These are phyloP conservation scores for Amblyopsis rosae DNA, from an alignment of 2,113 vertebrate genomes.

Conservation along the genomic window DNA sequence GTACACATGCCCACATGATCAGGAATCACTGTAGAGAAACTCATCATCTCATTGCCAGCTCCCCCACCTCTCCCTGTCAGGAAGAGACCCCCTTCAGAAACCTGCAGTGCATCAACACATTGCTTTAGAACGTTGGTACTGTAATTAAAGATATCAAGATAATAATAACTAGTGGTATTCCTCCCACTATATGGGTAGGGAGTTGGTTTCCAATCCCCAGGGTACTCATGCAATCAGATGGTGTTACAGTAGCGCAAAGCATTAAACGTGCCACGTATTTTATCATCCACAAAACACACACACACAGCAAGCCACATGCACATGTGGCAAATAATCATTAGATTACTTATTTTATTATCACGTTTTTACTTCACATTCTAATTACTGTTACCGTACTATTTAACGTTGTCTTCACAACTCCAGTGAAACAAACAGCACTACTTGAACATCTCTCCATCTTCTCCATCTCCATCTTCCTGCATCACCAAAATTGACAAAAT, in stretches of 20 bases:
- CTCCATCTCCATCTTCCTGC: too few species aligned
- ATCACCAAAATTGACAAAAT: too few species aligned
- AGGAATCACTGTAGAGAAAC: constrained; percentile 49
- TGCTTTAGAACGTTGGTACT: constrained; percentile 33
- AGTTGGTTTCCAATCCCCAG: constrained; percentile 30
- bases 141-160: constrained; percentile 55
- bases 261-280: constrained; percentile 21
- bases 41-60: constrained; percentile 22
- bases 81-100: constrained; percentile 18
- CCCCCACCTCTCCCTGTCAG: too few species aligned
- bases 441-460: too few species aligned
- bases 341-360: too few species aligned
- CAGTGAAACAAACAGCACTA: too few species aligned
- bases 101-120: constrained; percentile 32
- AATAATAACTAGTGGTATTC: constrained; percentile 40
- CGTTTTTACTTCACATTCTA: too few species aligned
- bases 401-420: too few species aligned
- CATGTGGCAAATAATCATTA: too few species aligned
- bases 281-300: not conserved
- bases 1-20: constrained; percentile 58
- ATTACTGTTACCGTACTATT: too few species aligned
- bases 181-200: constrained; percentile 25
- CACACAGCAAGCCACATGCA: constrained; percentile 26
- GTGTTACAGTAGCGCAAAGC: constrained; percentile 19
- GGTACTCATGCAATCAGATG: constrained; percentile 36